Conservation (phyloP, 2,113 vertebrate genomes). For the Rhinopomastus cyanomelas region DNA sequence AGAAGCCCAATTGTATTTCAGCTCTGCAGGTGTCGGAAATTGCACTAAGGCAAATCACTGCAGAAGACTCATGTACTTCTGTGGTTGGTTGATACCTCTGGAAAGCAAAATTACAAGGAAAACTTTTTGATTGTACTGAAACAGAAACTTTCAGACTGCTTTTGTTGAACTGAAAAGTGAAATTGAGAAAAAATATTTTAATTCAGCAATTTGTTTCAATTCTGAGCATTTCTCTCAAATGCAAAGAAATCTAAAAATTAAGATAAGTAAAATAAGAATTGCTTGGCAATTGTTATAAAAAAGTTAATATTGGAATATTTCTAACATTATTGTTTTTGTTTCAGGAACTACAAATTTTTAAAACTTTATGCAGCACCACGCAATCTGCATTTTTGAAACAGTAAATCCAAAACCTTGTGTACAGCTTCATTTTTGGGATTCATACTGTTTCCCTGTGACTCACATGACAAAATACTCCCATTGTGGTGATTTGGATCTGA, state of each 20-base stretch:
- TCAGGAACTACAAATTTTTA: neutral
- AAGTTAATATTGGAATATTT: neutral
- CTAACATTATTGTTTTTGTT: neutral
- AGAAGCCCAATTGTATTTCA: neutral
- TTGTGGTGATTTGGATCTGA: neutral
- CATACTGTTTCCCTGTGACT: neutral
- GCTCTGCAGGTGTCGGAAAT: neutral
- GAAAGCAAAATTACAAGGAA: neutral
- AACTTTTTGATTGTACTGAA: neutral
- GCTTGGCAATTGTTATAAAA: neutral
- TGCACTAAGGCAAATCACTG: neutral
- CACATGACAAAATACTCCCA: neutral
- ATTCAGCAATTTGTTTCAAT: neutral
- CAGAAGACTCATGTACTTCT: neutral
- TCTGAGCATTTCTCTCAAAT: neutral
- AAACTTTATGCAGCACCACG: neutral
- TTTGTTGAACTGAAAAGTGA: neutral
- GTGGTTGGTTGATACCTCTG: neutral
- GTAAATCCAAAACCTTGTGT: neutral
- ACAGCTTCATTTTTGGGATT: neutral
- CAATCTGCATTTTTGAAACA: neutral
- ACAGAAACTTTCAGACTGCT: neutral
- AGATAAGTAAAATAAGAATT: no score
- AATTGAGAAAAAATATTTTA: neutral
- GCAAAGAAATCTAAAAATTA: neutral